Evolutionary conservation across 1,140 invertebrate genomes (phyloP).

Genomic region (Leptoteleia sp.): DNA sequence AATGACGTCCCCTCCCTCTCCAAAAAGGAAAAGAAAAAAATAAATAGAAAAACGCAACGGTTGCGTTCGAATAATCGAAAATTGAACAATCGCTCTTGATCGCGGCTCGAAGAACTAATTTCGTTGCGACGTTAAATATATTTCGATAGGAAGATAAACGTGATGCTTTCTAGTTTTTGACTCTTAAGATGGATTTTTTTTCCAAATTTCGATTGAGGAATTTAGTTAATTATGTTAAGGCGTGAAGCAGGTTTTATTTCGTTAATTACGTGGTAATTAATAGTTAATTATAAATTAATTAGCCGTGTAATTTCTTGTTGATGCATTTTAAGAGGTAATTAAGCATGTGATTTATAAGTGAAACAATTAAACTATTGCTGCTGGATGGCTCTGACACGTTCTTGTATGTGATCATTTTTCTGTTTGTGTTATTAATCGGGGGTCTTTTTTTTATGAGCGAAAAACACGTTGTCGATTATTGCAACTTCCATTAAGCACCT

Average conservation of each 20-base stretch:
- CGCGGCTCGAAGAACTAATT: constrained; percentile 24
- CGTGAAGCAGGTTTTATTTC: too few species aligned
- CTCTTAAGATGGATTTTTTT: too few species aligned
- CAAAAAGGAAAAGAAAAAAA: too few species aligned
- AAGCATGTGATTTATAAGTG: constrained; percentile 31
- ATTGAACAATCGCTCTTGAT: constrained; percentile 7
- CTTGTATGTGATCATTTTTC: too few species aligned
- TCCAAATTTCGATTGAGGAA: too few species aligned
- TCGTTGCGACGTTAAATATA: too few species aligned
- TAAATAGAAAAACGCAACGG: constrained; percentile 6
- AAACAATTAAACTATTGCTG: constrained; percentile 22
- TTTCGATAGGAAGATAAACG: constrained; percentile 5
- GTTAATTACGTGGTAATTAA: constrained; percentile 43
- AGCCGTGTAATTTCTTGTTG: constrained; percentile 40
- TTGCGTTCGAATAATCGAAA: constrained; percentile 1
- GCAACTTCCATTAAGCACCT: not conserved
- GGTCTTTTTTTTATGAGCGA: constrained; percentile 15
- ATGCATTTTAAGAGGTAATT: constrained; percentile 31
- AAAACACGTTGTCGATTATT: constrained; percentile 12
- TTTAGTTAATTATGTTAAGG: too few species aligned
- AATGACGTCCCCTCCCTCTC: constrained; percentile 35
- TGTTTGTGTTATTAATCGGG: too few species aligned
- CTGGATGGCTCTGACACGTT: too few species aligned
- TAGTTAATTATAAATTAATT: constrained; percentile 54
- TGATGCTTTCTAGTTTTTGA: too few species aligned